phyloP scores from a whole-genome alignment of 2,888 invertebrate genomes.

The Melanchra persicariae region DNA sequence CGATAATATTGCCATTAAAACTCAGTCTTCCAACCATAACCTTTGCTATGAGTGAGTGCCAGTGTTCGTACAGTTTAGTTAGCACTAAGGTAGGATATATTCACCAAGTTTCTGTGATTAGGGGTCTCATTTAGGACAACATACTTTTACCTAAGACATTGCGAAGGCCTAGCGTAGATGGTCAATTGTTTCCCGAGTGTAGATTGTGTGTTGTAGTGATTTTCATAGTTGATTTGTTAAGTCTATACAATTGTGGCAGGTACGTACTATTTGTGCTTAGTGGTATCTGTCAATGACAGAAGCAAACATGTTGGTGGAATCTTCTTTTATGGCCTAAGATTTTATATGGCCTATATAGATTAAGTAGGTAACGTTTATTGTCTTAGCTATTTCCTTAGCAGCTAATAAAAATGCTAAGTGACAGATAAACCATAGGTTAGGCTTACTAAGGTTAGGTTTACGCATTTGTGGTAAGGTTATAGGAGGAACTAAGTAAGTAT shows the following conservation, averaged over 20 bases:
- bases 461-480: too few relatives aligned
- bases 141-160: background rate
- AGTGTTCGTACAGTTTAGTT: conserved; percentile 49
- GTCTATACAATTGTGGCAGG: background rate
- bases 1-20: conserved; percentile 22
- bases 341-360: background rate
- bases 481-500: too few relatives aligned
- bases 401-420: background rate
- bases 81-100: conserved; percentile 36
- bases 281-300: conserved; percentile 13
- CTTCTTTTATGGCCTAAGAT: too few relatives aligned
- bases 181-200: background rate
- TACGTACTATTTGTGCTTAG: background rate
- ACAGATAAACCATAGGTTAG: conserved; percentile 7
- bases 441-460: background rate
- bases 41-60: conserved; percentile 33
- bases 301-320: background rate
- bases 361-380: background rate
- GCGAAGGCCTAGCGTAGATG: too few relatives aligned
- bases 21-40: background rate
- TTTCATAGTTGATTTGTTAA: background rate
- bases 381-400: background rate
- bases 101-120: background rate
- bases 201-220: background rate
- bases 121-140: background rate